Evolutionary conservation across 2,888 invertebrate genomes (phyloP), one percentile per base, ranked within the genome.

Genomic region (Baronia brevicornis): DNA sequence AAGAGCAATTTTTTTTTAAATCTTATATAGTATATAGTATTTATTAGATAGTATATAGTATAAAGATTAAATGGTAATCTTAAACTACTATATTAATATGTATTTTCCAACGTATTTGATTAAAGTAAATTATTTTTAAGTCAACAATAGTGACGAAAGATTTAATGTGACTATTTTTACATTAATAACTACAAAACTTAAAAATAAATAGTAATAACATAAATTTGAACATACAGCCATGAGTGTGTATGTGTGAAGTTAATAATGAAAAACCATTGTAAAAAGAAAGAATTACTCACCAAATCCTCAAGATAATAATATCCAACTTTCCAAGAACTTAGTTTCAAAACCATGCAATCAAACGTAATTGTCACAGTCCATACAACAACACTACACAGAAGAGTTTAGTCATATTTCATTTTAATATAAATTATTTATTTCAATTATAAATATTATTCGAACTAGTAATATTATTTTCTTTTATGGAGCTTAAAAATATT

Each of bases 311-410:
- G 51, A 66, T 55, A 66, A 66, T 65, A 65, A 70, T 65, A 73
- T 71, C 75, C 75, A 67, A 73, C 66, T 70, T 79, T 77, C 77
- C 66, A 58, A 70, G 74, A 74, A 74, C 62, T 67, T 54, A 57
- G 62, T 57, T 59, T 60, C 54, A 58, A 60, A 59, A 54, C 60
- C 54, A 51, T 54, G 43, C 44, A 38, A 34, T 46, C 39, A 48
- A 39, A 47, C 45, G 44, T 44, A 45, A 46, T 39, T 38, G 43
- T 39, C 66, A 72, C 67, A 64, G 63, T 63, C 64, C 58, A 36
- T 51, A 51, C 47, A 43, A 44, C 44, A 39, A 42, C 68, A 77
- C 68, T 43, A 35, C 70, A 73, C 70, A 57, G 36, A 26, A 44
- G 15, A 6, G 4, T 24, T 20, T 13, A 36, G 26, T 26, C 13